These are phyloP conservation scores for Chymomyza caudatula DNA, from an alignment of 2,888 invertebrate genomes.

Conservation along the genomic window DNA sequence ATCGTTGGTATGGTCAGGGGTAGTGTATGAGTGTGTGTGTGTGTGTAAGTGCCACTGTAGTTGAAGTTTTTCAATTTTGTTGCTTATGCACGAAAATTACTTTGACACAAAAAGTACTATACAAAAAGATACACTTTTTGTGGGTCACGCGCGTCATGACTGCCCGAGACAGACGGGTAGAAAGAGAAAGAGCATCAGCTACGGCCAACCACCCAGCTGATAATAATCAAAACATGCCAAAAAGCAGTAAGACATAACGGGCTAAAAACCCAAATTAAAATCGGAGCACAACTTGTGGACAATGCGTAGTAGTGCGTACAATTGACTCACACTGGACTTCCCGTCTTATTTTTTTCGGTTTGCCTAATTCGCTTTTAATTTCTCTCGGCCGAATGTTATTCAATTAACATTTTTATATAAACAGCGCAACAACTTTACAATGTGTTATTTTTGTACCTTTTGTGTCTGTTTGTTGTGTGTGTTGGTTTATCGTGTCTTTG, in stretches of 20 bases:
- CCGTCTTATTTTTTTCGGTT: slow-evolving; percentile 40
- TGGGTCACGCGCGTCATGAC: slow-evolving; percentile 73
- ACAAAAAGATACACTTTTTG: slow-evolving; percentile 41
- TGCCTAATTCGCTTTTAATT: slow-evolving; percentile 15
- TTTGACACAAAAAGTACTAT: slow-evolving; percentile 65
- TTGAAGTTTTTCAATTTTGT: slow-evolving; percentile 13
- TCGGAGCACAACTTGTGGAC: slow-evolving; percentile 58
- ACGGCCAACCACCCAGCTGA: slow-evolving; percentile 65
- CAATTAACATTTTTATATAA: slow-evolving; percentile 63
- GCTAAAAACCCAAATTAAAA: slow-evolving; percentile 66
- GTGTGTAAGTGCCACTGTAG: not conserved
- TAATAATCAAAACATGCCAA: slow-evolving; percentile 73
- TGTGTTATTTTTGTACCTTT: slow-evolving; percentile 20
- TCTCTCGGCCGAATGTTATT: slow-evolving; percentile 48
- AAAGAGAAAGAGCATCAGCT: not conserved
- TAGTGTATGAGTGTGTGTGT: not conserved
- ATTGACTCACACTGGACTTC: slow-evolving; percentile 43
- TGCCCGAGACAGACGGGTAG: slow-evolving; percentile 17
- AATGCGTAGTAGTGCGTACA: not conserved
- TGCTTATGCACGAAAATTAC: slow-evolving; percentile 65
- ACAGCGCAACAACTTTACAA: slow-evolving; percentile 17
- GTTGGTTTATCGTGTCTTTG: slow-evolving; percentile 31
- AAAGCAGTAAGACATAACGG: slow-evolving; percentile 32
- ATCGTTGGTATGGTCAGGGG: slow-evolving; percentile 1
- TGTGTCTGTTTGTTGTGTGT: slow-evolving; percentile 16